These are phyloP conservation scores for Peribatodes rhomboidaria DNA, from an alignment of 2,888 invertebrate species.

Conservation along the genomic window DNA sequence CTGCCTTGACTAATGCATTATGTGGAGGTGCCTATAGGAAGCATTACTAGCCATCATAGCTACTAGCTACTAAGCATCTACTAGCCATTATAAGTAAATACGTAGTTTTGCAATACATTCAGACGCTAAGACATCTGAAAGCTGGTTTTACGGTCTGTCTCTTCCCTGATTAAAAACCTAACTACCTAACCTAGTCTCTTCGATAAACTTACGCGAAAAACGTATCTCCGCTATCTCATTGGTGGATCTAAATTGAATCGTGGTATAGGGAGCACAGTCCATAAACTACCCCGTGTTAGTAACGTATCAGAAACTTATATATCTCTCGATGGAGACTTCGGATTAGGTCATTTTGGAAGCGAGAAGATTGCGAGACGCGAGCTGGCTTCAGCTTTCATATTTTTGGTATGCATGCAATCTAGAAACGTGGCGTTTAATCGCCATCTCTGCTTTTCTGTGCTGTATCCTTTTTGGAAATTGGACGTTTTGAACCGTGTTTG, in stretches of 20 bases:
- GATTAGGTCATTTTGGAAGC: constrained; percentile 29
- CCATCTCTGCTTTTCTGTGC: constrained; percentile 3
- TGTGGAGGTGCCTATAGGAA: too few species aligned
- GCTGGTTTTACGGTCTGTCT: not conserved
- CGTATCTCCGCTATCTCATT: constrained; percentile 70
- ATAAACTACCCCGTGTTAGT: constrained; percentile 67
- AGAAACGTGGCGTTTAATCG: not conserved
- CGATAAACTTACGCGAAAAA: constrained; percentile 46
- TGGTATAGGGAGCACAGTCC: constrained; percentile 68
- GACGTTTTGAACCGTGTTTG: not conserved
- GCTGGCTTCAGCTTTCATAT: constrained; percentile 17
- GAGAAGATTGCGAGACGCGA: constrained; percentile 12
- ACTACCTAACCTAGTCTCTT: constrained; percentile 26
- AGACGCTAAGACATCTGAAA: not conserved
- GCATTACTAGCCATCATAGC: too few species aligned
- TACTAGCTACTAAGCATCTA: too few species aligned
- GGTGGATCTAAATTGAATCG: constrained; percentile 83
- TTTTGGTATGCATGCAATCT: constrained; percentile 16
- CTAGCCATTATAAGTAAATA: too few species aligned
- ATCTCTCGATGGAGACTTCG: constrained; percentile 21
- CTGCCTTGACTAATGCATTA: too few species aligned
- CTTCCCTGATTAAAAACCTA: constrained; percentile 2
- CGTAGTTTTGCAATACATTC: too few species aligned
- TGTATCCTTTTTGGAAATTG: not conserved
- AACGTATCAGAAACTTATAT: constrained; percentile 28